Evolutionary conservation across 2,113 vertebrate genomes (phyloP).

Genomic region (Gymnogyps californianus): DNA sequence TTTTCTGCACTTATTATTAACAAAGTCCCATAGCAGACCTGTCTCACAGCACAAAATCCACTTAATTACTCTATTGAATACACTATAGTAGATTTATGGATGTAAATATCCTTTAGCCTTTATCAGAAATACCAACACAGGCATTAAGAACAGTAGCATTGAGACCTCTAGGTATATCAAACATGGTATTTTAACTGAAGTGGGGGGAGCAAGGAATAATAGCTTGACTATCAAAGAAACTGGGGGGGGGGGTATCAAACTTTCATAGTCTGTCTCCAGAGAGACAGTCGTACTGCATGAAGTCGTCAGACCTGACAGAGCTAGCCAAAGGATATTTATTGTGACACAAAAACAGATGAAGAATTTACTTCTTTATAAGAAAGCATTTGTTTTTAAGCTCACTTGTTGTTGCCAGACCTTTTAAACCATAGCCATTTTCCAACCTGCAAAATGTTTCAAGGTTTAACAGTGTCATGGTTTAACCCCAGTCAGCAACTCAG

Average conservation of each 20-base stretch:
- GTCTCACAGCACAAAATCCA: neutral
- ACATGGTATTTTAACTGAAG: neutral
- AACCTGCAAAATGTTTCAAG: neutral
- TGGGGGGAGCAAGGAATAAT: neutral
- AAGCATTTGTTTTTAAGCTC: neutral
- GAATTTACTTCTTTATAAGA: neutral
- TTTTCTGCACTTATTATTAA: neutral
- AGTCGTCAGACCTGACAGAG: constrained; percentile 2
- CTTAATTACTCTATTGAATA: neutral
- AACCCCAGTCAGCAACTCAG: no score
- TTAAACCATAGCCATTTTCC: neutral
- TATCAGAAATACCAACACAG: neutral
- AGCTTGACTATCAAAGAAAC: neutral
- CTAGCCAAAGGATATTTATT: neutral
- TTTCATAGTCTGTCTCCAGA: neutral
- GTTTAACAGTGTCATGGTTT: no score
- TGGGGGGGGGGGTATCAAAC: neutral
- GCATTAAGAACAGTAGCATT: neutral
- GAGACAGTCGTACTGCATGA: neutral
- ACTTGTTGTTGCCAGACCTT: neutral
- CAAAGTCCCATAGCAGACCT: neutral
- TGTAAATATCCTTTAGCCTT: constrained; percentile 12
- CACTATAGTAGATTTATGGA: neutral
- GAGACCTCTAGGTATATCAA: neutral
- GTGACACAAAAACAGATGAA: neutral